phyloP scores from a whole-genome alignment of 2,797 vertebrate genomes.

The Typhlichthys eigenmanni region DNA sequence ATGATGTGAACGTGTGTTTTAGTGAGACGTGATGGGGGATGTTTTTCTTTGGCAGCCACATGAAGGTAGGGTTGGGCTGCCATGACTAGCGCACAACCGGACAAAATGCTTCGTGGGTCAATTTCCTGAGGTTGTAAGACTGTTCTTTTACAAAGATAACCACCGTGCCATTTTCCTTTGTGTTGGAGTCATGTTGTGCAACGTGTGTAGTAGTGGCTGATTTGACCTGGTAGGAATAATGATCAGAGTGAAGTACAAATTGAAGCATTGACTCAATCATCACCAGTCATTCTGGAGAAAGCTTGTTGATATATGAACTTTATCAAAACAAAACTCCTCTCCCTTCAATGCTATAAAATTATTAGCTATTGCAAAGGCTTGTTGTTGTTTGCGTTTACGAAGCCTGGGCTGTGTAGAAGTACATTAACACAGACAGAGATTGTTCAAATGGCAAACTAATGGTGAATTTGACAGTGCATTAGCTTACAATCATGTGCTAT shows the following conservation, averaged over 20 bases:
- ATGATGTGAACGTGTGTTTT: conserved; percentile 52
- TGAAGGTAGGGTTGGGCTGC: conserved; percentile 24
- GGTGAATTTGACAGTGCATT: too few species aligned
- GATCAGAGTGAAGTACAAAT: conserved; percentile 28
- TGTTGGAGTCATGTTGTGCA: conserved; percentile 26
- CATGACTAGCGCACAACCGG: conserved; percentile 50
- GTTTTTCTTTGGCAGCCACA: conserved; percentile 48
- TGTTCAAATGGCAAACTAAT: too few species aligned
- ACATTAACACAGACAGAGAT: too few species aligned
- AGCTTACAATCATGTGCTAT: too few species aligned
- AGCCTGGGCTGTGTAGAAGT: too few species aligned
- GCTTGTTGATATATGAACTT: too few species aligned
- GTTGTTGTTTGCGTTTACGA: too few species aligned
- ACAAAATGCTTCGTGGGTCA: conserved; percentile 40
- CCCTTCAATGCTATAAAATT: too few species aligned
- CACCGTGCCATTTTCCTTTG: conserved; percentile 30
- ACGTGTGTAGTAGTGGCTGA: conserved; percentile 30
- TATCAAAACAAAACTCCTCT: too few species aligned
- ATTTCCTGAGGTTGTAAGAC: conserved; percentile 43
- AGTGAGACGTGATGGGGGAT: conserved; percentile 42
- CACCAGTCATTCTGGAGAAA: too few species aligned
- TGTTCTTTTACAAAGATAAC: conserved; percentile 41
- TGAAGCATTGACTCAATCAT: too few species aligned
- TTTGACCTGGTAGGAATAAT: conserved; percentile 24
- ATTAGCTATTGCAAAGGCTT: too few species aligned